phyloP scores from a whole-genome alignment of 2,888 invertebrate species.

The Nomada flava region DNA sequence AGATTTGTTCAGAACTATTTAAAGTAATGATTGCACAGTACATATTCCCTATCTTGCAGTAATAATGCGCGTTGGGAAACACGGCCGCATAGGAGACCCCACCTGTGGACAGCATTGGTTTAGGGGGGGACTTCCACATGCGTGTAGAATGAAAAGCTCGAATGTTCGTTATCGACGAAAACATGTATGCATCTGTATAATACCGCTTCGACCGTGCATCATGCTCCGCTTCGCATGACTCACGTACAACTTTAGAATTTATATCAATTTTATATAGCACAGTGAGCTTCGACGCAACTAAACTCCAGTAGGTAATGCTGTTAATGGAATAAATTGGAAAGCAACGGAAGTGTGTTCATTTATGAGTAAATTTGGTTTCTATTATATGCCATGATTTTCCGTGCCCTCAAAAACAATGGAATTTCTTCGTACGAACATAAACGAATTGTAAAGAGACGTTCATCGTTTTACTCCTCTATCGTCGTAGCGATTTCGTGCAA shows the following conservation, averaged over 20 bases:
- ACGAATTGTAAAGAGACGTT: conserved; percentile 10
- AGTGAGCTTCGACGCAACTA: not conserved
- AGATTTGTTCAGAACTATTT: conserved; percentile 18
- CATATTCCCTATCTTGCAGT: too few relatives aligned
- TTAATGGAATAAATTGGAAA: too few relatives aligned
- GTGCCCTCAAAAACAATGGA: not conserved
- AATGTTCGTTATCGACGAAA: conserved; percentile 16
- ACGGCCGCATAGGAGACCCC: too few relatives aligned
- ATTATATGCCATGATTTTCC: not conserved
- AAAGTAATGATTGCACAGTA: too few relatives aligned
- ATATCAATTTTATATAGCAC: conserved; percentile 66
- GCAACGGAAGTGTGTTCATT: too few relatives aligned
- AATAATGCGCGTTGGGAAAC: too few relatives aligned
- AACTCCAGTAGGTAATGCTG: not conserved
- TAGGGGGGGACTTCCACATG: conserved; percentile 12
- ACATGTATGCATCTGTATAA: conserved; percentile 2
- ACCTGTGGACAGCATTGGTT: not conserved
- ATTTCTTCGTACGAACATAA: not conserved
- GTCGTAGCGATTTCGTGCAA: conserved; percentile 11
- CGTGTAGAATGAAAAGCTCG: conserved; percentile 44
- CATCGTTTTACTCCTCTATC: conserved; percentile 13
- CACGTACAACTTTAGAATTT: conserved; percentile 63
- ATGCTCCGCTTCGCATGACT: conserved; percentile 46
- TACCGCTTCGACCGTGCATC: conserved; percentile 39
- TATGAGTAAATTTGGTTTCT: not conserved